Percentiles rank a stretch among this genome's conserved stretches.
These are phyloP conservation scores for Carduelis carduelis DNA, from an alignment of 2,797 vertebrate genomes.

Conservation along the genomic window DNA sequence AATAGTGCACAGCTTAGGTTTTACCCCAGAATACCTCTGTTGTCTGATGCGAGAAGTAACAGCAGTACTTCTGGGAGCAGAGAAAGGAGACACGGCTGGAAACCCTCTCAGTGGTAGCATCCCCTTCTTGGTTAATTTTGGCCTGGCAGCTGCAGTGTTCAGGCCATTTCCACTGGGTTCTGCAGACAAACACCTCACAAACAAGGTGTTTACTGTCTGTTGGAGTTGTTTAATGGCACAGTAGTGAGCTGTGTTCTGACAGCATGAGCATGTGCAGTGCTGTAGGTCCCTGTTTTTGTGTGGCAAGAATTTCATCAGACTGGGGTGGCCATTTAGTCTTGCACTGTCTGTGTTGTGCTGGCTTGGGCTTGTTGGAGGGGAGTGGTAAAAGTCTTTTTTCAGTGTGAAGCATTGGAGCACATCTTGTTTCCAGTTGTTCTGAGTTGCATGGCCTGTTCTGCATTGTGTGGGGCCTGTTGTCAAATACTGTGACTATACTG, in stretches of 20 bases:
- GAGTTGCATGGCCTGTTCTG: background rate
- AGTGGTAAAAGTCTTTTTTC: background rate
- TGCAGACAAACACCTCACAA: background rate
- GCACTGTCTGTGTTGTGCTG: background rate
- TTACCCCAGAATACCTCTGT: background rate
- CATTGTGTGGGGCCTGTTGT: background rate
- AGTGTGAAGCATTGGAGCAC: background rate
- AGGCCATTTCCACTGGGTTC: background rate
- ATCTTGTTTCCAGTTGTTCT: background rate
- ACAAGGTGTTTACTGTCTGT: background rate
- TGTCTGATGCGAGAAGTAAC: rapidly evolving
- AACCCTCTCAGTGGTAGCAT: background rate
- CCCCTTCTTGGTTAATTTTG: background rate
- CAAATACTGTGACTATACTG: background rate
- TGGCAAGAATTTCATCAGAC: rapidly evolving
- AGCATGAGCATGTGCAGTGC: rapidly evolving
- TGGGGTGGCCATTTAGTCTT: background rate
- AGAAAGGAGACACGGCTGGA: background rate
- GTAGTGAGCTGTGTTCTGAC: rapidly evolving
- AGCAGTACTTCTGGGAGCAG: background rate
- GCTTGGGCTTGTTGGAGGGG: background rate
- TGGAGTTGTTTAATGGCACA: background rate
- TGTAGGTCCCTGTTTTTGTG: background rate
- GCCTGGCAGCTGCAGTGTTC: background rate
- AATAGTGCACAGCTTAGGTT: background rate